These are phyloP conservation scores for Carassius gibelio DNA, from an alignment of 2,113 vertebrate genomes.

Conservation along the genomic window DNA sequence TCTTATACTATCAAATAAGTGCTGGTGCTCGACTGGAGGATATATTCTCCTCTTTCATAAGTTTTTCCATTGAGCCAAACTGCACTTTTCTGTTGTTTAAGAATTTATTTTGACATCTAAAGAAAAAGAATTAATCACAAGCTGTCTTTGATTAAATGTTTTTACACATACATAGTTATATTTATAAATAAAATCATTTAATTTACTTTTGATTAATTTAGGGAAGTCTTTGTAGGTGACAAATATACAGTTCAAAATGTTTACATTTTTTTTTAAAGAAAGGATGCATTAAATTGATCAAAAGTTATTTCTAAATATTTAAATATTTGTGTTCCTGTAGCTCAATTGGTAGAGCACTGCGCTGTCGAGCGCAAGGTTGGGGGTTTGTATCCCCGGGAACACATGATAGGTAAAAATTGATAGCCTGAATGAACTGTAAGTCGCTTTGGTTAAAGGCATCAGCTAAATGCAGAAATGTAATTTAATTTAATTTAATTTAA, in stretches of 20 bases:
- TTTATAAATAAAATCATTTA: background rate
- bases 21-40: background rate
- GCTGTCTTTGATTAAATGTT: background rate
- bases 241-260: background rate
- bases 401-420: too few species aligned
- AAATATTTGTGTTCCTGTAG: too few species aligned
- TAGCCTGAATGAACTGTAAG: too few species aligned
- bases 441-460: too few species aligned
- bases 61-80: background rate
- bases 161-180: background rate
- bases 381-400: too few species aligned
- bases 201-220: background rate
- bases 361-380: too few species aligned
- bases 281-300: background rate
- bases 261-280: background rate
- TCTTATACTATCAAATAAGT: background rate
- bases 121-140: background rate
- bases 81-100: background rate
- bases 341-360: too few species aligned
- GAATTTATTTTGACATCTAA: background rate
- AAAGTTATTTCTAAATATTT: background rate
- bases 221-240: too few species aligned
- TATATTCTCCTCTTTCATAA: background rate
- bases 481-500: too few species aligned
- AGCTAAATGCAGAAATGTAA: too few species aligned